A percentile compares a stretch with the other conserved stretches of the same genome.
Evolutionary conservation across 2,797 vertebrate genomes (phyloP).

Genomic region (Carduelis carduelis): DNA sequence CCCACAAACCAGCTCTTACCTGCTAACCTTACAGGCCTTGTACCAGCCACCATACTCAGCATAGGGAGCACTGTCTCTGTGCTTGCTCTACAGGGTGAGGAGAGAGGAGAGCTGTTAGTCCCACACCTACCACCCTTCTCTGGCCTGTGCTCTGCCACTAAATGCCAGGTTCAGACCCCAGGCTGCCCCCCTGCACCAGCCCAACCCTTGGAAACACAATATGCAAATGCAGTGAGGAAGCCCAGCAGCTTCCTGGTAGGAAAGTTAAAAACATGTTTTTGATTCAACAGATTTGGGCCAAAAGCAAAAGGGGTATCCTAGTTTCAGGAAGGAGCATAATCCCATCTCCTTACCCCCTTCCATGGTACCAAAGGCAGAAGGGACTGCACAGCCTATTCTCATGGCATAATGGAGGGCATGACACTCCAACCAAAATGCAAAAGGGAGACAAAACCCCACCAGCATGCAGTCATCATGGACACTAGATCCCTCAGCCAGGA

Average conservation of each 20-base stretch:
- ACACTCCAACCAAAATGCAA: neutral
- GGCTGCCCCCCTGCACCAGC: neutral
- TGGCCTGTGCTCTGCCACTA: neutral
- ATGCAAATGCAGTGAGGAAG: neutral
- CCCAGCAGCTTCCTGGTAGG: neutral
- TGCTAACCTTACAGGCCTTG: slow-evolving; percentile 95
- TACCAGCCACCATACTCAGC: slow-evolving; percentile 95
- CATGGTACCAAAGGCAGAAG: neutral
- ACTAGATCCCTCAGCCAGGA: neutral
- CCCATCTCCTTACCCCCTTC: neutral
- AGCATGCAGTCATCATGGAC: neutral
- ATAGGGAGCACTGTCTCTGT: slow-evolving; percentile 89
- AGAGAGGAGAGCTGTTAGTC: neutral
- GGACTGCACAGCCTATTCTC: neutral
- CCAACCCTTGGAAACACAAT: neutral
- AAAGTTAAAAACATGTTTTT: neutral
- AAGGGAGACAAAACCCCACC: neutral
- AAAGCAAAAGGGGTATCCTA: neutral
- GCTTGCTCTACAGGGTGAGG: slow-evolving; percentile 80
- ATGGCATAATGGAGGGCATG: accelerated
- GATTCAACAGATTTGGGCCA: neutral
- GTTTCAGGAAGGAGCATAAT: neutral
- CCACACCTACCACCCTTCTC: neutral
- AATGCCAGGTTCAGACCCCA: neutral
- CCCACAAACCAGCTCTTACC: slow-evolving; percentile 72